Evolutionary conservation across 2,888 invertebrate species (phyloP).

Genomic region (Thymelicus sylvestris): DNA sequence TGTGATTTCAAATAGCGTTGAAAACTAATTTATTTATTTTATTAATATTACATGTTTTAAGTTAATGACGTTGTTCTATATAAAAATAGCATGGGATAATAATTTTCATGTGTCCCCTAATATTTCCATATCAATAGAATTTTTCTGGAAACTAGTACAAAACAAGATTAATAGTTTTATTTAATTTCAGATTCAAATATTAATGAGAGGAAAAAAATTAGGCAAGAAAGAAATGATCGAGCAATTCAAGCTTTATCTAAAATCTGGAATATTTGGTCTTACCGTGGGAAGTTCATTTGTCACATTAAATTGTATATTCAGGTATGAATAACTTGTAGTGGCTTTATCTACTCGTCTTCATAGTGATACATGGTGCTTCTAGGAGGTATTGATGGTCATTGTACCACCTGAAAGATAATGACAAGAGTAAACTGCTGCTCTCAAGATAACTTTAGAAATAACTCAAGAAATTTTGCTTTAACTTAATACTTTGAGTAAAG

Average conservation of each 20-base stretch:
- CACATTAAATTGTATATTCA: conserved; percentile 80
- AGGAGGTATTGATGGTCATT: too few species aligned
- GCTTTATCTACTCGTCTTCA: conserved; percentile 4
- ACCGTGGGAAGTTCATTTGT: conserved; percentile 78
- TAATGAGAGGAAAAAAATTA: conserved; percentile 81
- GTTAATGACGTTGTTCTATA: too few species aligned
- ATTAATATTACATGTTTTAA: too few species aligned
- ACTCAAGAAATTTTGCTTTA: too few species aligned
- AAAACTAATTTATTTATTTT: too few species aligned
- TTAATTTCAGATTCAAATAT: conserved; percentile 79
- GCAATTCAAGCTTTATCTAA: conserved; percentile 76
- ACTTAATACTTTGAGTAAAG: too few species aligned
- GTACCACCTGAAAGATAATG: too few species aligned
- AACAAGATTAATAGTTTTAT: conserved; percentile 9
- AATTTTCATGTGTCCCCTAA: too few species aligned
- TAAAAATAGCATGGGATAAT: too few species aligned
- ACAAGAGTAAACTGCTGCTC: neutral
- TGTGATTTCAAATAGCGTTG: too few species aligned
- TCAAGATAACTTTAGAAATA: neutral
- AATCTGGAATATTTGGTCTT: conserved; percentile 79
- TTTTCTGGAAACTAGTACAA: neutral
- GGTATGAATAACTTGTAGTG: conserved; percentile 56
- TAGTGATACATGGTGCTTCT: neutral
- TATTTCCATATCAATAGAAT: too few species aligned
- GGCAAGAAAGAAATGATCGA: conserved; percentile 74